Evolutionary conservation across 2,797 vertebrate genomes (phyloP).

Genomic region (Vipera latastei): DNA sequence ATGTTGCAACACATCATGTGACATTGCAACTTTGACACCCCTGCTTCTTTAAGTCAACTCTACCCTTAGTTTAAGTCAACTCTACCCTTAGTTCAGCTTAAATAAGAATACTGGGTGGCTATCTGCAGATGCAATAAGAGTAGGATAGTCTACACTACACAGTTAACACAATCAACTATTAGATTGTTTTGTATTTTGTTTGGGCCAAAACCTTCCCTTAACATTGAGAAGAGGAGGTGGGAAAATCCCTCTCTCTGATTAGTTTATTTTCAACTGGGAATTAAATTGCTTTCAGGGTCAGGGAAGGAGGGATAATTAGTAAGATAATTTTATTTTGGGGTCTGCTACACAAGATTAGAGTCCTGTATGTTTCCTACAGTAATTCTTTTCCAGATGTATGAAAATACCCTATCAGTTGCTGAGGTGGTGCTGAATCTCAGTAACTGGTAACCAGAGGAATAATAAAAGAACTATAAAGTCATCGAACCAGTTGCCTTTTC

Average conservation of each 20-base stretch:
- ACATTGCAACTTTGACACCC: too few species aligned
- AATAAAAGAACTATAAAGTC: background rate
- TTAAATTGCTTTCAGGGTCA: background rate
- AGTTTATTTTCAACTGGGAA: background rate
- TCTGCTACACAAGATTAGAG: background rate
- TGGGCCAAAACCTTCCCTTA: too few species aligned
- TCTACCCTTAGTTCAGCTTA: too few species aligned
- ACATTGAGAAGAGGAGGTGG: too few species aligned
- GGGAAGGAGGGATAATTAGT: background rate
- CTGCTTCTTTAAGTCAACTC: too few species aligned
- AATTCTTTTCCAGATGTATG: background rate
- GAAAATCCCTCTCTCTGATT: background rate
- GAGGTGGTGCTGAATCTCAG: background rate
- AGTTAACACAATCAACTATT: too few species aligned
- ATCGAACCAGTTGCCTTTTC: background rate
- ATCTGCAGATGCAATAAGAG: too few species aligned
- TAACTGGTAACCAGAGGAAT: background rate
- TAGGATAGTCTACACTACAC: too few species aligned
- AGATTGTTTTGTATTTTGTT: too few species aligned
- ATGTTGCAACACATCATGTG: too few species aligned
- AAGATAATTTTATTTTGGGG: background rate
- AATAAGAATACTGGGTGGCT: too few species aligned
- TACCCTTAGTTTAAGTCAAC: too few species aligned
- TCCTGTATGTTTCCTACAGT: background rate
- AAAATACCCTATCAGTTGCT: background rate